These are phyloP conservation scores for Nematolebias whitei DNA, from an alignment of 2,113 vertebrate species.

Conservation along the genomic window DNA sequence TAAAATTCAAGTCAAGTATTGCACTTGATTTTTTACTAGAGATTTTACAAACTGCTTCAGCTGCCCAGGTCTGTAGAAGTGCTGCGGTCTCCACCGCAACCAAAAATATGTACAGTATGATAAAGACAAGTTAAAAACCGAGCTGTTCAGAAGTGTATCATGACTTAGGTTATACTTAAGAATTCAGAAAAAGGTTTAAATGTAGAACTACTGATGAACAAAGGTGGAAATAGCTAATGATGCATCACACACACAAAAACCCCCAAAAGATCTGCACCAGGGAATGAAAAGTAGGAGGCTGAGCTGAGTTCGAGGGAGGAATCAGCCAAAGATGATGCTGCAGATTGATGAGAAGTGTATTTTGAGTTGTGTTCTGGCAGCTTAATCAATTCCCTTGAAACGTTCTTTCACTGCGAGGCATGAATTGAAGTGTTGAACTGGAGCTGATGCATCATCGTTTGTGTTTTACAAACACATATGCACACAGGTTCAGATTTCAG, in stretches of 20 bases:
- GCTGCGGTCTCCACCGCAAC: too few relatives aligned
- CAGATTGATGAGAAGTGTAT: slow-evolving; percentile 27
- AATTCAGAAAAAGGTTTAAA: not conserved
- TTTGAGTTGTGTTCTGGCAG: slow-evolving; percentile 1
- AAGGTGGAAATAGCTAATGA: slow-evolving; percentile 23
- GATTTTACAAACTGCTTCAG: too few relatives aligned
- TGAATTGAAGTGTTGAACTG: slow-evolving; percentile 25
- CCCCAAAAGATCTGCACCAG: not conserved
- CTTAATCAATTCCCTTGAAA: slow-evolving; percentile 28
- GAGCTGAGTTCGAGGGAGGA: not conserved
- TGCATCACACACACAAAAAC: slow-evolving; percentile 5
- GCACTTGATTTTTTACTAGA: too few relatives aligned
- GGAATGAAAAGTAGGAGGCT: slow-evolving; percentile 17
- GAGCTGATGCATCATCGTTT: not conserved
- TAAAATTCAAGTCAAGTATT: too few relatives aligned
- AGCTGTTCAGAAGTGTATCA: not conserved
- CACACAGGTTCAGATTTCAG: slow-evolving; percentile 4
- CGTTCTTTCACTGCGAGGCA: slow-evolving; percentile 22
- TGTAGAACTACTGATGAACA: slow-evolving; percentile 6
- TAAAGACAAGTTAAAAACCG: not conserved
- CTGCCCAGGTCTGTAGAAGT: too few relatives aligned
- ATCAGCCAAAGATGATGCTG: slow-evolving; percentile 8
- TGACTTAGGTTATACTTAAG: not conserved
- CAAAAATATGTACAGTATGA: not conserved
- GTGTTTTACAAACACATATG: slow-evolving; percentile 19